Percentiles rank a stretch among this genome's conserved stretches.
Conservation (phyloP, 2,888 invertebrate species). For the Cephalotes varians region DNA sequence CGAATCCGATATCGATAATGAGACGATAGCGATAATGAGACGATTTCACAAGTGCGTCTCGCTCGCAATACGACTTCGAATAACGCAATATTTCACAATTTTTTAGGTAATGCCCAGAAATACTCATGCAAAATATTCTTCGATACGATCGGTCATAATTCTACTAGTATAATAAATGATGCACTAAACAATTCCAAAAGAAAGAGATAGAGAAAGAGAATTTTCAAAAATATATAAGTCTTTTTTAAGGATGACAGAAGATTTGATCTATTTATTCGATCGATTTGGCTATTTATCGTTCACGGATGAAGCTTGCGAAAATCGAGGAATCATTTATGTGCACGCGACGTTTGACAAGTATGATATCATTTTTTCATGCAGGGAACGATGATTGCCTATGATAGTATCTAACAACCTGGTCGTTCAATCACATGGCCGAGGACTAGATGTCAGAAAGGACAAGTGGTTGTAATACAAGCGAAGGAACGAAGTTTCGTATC, state of each 20-base stretch:
- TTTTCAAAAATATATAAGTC: background rate
- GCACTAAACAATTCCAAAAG: too few relatives aligned
- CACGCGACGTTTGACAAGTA: conserved; percentile 2
- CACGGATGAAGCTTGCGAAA: background rate
- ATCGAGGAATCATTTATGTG: background rate
- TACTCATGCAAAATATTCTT: background rate
- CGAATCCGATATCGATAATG: conserved; percentile 30
- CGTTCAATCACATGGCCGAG: conserved; percentile 13
- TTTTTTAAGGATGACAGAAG: background rate
- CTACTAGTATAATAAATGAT: background rate
- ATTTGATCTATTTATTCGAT: background rate
- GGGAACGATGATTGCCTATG: background rate
- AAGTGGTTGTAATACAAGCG: conserved; percentile 44
- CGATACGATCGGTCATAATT: too few relatives aligned
- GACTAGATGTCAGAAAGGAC: conserved; percentile 36
- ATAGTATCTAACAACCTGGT: conserved; percentile 35
- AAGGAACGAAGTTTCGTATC: conserved; percentile 38
- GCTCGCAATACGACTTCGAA: background rate
- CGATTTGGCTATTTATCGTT: background rate
- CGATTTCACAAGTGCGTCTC: conserved; percentile 20
- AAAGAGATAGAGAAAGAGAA: background rate
- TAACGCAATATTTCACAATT: background rate
- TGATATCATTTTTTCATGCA: background rate
- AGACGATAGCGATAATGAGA: conserved; percentile 4
- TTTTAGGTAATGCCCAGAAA: background rate